Evolutionary conservation across 2,797 vertebrate genomes (phyloP), one percentile per base, ranked within the genome.

Genomic region (Clarias pachynema): DNA sequence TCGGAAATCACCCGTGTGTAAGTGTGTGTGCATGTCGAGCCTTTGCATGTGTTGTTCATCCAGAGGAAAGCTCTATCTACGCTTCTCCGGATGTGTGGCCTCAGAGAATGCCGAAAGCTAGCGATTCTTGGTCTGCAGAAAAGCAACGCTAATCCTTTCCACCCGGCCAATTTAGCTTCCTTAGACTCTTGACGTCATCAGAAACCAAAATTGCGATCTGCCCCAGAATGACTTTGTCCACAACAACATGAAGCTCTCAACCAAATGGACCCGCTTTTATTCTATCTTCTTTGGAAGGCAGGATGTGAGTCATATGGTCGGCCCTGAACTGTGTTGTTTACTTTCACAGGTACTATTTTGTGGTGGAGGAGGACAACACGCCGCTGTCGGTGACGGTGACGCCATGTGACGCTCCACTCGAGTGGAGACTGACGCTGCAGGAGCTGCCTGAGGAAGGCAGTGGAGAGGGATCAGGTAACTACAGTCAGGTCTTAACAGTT

Each of bases 311-410:
- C 22, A 40, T 60, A 40, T 12, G n/a, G 18, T 29, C 31, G 60
- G 12, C 3, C 10, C 59, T 79, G 78, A 63, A 44, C 15, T 10
- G n/a, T 44, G 2, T n/a, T 70, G n/a, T 90, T 90, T 83, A 72
- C 90, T 90, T 91, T 68, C 44, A 7, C 91, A 99, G 98, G 95
- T 99, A 97, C 91, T 99, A 98, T 93, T 99, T 99, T 89, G 96
- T 98, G 93, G 98, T 99, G 87, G 98, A 99, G 88, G 98, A 99
- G 91, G 98, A 99, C 92, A 99, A 99, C 92, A 99, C 98, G 10
- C 98, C 98, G 0, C 90, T 99, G 74, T 97, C 97, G 31, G 96
- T 99, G 90, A 99, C 97, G 0, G 96, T 99, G 91, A 99, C 98
- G 9, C 98, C 98, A 0, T 99, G 98, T 0, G 98, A 99, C 49